Base-by-base conservation (phyloP, 2,888 invertebrate species). In the Drosophila siamana region DNA sequence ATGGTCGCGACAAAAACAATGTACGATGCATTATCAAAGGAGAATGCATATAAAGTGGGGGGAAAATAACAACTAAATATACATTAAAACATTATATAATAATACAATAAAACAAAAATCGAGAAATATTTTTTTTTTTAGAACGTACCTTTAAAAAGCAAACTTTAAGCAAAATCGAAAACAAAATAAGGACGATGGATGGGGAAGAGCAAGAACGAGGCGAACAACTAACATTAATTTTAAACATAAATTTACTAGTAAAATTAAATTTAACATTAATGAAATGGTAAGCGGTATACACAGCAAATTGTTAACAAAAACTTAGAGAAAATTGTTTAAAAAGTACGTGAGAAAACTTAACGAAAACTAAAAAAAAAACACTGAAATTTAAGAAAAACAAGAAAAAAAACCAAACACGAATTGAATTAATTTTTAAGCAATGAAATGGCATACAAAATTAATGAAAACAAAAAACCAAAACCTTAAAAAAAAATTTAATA, bases 161-260 rank as follows among this genome's bases (percentile, higher is more conserved):
- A 76, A 71, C 30, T 59, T 57, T 52, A 67, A 60, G 57, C 41
- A 60, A 65, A 44, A 46, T 47, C 13, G 16, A 36, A 40, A 30
- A 46, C 41, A 54, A 46, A 40, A 30, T 55, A 44, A 57, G 50
- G 38, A 61, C 48, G 44, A 46, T 41, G 40, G 55, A 0, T 24
- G 24, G 43, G 38, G 33, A 36, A 28, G n/a, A 46, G 26, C 36
- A 63, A 50, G 38, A 60, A 24, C 5, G 46, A 22, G 65, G 56
- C 30, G 62, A 76, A 68, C 72, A 86, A 86, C 85, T 86, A 82
- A 82, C 72, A 84, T 76, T 84, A 82, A 81, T 81, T 83, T 81
- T 81, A 86, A 69, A 56, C 66, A 86, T 80, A 80, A 69, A 83
- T 76, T 76, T 80, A 84, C 84, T 74, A 72, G 85, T 87, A 85